Evolutionary conservation across 2,797 vertebrate genomes (phyloP), one percentile per base, ranked within the genome.

Genomic region (Gephyroberyx darwinii): DNA sequence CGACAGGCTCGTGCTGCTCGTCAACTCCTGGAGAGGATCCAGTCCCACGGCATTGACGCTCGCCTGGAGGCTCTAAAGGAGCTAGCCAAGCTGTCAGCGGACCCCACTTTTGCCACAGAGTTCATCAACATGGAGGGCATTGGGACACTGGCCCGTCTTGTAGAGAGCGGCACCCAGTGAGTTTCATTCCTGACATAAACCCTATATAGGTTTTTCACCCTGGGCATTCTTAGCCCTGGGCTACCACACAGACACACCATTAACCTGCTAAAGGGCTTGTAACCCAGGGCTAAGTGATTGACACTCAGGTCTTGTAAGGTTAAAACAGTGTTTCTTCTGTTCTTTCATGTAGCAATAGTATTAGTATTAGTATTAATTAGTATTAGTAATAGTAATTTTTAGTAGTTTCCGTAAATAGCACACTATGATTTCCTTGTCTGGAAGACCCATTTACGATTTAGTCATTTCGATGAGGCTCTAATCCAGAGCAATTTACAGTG

Each of bases 71-170:
- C 98, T 71, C 94, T 99, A 77, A 99, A 99, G 88, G 96, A 99
- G 65, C 93, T 99, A 48, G 98, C 98, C 31, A 99, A 99, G 88
- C 95, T 99, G 65, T 98, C 98, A 0, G 96, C 97, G 0, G 98
- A 99, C 4, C 91, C 96, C 50, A 98, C 98, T 47, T 99, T 99
- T 17, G 98, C 98, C 45, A 92, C 96, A 0, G 98, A 99, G 90
- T 99, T 99, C 92, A 97, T 99, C 87, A 98, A 98, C 85, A 98
- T 99, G 95, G 97, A 99, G 56, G 98, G 98, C 80, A 96, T 99
- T 2, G 89, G 93, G 35, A 95, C 98, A 20, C 91, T 99, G 72
- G 98, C 96, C 0, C 94, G 96, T 31, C 95, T 99, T 0, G 98
- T 99, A 37, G 98, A 99, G 84, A 96, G 97, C 0, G 97, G 97